These are phyloP conservation scores for Brienomyrus longianalis DNA, from an alignment of 2,113 vertebrate genomes.

Conservation along the genomic window DNA sequence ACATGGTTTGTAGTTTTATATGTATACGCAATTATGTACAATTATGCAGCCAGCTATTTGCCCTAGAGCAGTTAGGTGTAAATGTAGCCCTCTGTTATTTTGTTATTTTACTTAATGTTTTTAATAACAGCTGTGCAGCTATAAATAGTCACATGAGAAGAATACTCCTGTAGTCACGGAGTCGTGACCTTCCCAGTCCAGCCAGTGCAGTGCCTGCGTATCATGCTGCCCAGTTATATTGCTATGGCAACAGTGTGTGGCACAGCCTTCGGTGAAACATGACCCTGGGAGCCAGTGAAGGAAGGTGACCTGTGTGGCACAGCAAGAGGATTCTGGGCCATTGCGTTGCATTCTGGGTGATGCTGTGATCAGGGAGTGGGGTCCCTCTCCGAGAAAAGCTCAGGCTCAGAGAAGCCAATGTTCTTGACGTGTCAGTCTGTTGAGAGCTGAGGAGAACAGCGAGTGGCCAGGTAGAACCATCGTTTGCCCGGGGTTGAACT, in stretches of 20 bases:
- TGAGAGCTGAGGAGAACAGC: not conserved
- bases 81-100: not conserved
- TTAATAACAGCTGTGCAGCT: not conserved
- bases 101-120: not conserved
- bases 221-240: not conserved
- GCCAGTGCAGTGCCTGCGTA: not conserved
- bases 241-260: slow-evolving; percentile 5
- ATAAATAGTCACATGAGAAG: not conserved
- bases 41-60: not conserved
- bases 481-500: not conserved
- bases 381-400: not conserved
- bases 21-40: not conserved
- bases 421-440: not conserved
- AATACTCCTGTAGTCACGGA: not conserved
- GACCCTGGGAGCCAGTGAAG: not conserved
- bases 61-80: not conserved
- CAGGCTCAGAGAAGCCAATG: not conserved
- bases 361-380: not conserved
- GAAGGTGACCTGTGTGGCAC: not conserved
- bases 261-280: slow-evolving; percentile 14
- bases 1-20: not conserved
- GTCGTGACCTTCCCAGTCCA: not conserved
- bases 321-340: not conserved
- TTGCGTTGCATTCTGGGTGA: not conserved
- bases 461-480: not conserved